These are phyloP conservation scores for Drosophila niveifrons DNA, from an alignment of 2,888 invertebrate genomes.

Conservation along the genomic window DNA sequence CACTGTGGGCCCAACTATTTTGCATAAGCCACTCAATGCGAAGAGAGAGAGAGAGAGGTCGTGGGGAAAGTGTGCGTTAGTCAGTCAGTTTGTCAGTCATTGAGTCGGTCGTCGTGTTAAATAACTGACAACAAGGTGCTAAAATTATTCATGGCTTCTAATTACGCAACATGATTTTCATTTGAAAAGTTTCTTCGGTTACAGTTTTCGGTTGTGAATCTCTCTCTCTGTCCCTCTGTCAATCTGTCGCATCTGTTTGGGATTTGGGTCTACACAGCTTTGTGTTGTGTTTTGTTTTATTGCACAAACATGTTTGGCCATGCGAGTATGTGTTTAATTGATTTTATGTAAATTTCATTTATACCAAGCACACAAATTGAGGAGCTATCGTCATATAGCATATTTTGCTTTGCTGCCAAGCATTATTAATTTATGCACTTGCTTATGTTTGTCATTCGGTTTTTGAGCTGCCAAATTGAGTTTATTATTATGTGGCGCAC, in stretches of 20 bases:
- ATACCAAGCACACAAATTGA: constrained; percentile 29
- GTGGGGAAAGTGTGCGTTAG: constrained; percentile 16
- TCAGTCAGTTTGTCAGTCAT: constrained; percentile 3
- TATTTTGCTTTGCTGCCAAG: constrained; percentile 20
- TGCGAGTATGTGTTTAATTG: constrained; percentile 66
- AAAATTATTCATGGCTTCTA: constrained; percentile 82
- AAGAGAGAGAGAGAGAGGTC: constrained; percentile 5
- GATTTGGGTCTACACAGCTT: constrained; percentile 15
- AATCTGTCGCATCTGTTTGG: constrained; percentile 13
- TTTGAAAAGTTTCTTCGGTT: constrained; percentile 61
- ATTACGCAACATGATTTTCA: constrained; percentile 80
- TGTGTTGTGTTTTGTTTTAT: constrained; percentile 34
- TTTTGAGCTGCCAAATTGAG: constrained; percentile 44
- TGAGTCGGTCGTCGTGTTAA: constrained; percentile 50
- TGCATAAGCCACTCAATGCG: constrained; percentile 73
- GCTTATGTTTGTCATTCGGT: constrained; percentile 48
- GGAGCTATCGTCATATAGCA: constrained; percentile 29
- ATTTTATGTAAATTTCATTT: constrained; percentile 78
- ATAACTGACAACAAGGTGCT: constrained; percentile 75
- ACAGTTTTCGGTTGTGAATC: constrained; percentile 11
- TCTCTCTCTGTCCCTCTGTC: constrained; percentile 7
- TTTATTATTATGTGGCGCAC: constrained; percentile 35
- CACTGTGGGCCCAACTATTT: constrained; percentile 68
- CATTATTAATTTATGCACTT: constrained; percentile 72
- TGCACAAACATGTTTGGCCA: constrained; percentile 5